Base-by-base conservation (phyloP, 2,888 invertebrate genomes). In the Charanyca ferruginea region DNA sequence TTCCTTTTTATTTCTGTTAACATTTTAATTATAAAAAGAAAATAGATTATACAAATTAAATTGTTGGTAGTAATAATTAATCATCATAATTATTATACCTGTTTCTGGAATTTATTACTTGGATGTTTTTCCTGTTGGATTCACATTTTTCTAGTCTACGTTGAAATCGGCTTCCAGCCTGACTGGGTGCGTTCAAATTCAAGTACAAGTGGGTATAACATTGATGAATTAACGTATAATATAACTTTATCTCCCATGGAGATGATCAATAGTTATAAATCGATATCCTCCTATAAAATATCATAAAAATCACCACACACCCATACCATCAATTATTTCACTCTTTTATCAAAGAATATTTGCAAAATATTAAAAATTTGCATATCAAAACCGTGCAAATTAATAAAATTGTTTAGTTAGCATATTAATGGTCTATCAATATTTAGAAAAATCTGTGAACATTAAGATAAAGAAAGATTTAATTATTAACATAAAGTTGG, bases 351-450 rank as follows among this genome's bases (percentile, higher is more conserved):
- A 38, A 55, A 41, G 5, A 45, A 45, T 72, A 18, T 65, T 47
- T 44, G 70, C 62, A 54, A 70, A n/a, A 70, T 41, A 54, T 49
- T 25, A 16, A 28, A 3, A 51, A 66, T 73, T 73, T 49, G 20
- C 58, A 66, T 60, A 47, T 22, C 1, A 57, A 28, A 49, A 22
- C 18, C n/a, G 49, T 41, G 67, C 38, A 13, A 60, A 66, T 57
- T 60, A 47, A 66, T 59, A 61, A 66, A 67, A 62, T 9, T 61
- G 16, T 13, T 53, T 38, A 42, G 28, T 66, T 67, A 44, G 16
- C 54, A 67, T 73, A 18, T 41, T 25, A 63, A 77, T 70, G 20
- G 22, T 60, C n/a, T 67, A 44, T 1, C 48, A 53, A 66, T 70
- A 63, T 53, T 61, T 53, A 58, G 16, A 60, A 65, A 42, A n/a